Evolutionary conservation across 2,113 vertebrate genomes (phyloP), one percentile per base, ranked within the genome.

Genomic region (Notiomystis cincta): DNA sequence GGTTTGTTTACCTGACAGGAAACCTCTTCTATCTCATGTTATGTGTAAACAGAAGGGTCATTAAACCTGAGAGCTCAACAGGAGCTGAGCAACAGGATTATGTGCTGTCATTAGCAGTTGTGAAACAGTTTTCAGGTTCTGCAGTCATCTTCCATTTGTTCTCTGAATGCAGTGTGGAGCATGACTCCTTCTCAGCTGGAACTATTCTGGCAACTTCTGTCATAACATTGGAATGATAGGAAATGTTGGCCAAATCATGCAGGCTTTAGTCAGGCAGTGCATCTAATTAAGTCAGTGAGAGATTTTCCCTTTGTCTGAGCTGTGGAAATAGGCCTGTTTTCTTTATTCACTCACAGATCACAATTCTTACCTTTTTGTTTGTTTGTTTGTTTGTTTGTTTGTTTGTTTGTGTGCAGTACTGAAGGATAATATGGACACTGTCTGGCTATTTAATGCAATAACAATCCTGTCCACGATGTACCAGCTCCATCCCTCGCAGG

Each of bases 181-280:
- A 77, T 37, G n/a, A 82, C 60, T 88, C 3, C 53, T 82, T 82
- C 72, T 93, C 90, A 93, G 85, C 75, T 93, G 90, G 90, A 95
- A 58, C 73, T 93, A 30, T 85, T 93, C 71, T 81, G 85, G 71
- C 12, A 4, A 90, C 64, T 93, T 93, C 82, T 78, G 90, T 95
- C 93, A 93, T 82, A 94, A 62, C 58, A 50, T 47, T 82, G 91
- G 95, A 93, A 95, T 96, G 75, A 85, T 30, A 89, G 47, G 35
- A 94, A 96, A 94, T 8, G 38, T 37, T 90, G 84, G 84, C 91
- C 95, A 95, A 95, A 87, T 91, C 91, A 91, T 93, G 90, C 71
- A 93, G 75, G 18, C 54, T 80, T 67, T 88, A 94, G 75, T 90
- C 70, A 91, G 87, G n/a, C 89, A 76, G 85, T 88, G 76, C 56